Percentiles rank a stretch among this genome's conserved stretches.
Evolutionary conservation across 2,888 invertebrate species (phyloP).

Genomic region (Eupeodes luniger): DNA sequence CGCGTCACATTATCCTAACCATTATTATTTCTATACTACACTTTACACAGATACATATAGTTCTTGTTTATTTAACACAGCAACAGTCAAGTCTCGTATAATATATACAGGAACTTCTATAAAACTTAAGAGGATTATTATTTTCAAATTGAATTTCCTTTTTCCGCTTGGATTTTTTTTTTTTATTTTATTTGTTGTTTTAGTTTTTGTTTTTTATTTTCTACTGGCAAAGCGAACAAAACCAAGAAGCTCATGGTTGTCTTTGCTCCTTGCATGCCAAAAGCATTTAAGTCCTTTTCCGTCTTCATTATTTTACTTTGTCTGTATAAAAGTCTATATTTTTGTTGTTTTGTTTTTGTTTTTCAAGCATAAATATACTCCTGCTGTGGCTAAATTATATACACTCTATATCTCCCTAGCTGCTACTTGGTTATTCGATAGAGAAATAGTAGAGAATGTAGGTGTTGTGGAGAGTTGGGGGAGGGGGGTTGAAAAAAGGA

Average conservation of each 20-base stretch:
- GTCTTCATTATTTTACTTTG: conserved; percentile 67
- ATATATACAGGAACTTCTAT: conserved; percentile 29
- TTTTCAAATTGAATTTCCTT: conserved; percentile 72
- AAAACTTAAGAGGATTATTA: conserved; percentile 68
- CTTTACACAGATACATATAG: background rate
- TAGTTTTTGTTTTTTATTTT: conserved; percentile 4
- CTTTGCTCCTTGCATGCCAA: conserved; percentile 66
- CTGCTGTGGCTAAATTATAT: conserved; percentile 68
- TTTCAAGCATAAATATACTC: conserved; percentile 23
- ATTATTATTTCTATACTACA: background rate
- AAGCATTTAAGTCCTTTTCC: conserved; percentile 67
- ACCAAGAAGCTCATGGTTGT: conserved; percentile 47
- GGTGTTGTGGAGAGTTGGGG: too few species aligned
- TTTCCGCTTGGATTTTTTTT: conserved; percentile 43
- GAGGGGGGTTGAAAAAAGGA: background rate
- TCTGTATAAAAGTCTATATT: conserved; percentile 8
- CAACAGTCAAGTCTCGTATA: conserved; percentile 20
- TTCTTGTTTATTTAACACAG: conserved; percentile 21
- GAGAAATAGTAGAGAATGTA: background rate
- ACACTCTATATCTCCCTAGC: conserved; percentile 20
- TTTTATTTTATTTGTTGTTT: background rate
- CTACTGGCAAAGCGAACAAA: conserved; percentile 17
- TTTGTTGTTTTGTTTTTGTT: conserved; percentile 19
- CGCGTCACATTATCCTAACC: conserved; percentile 23
- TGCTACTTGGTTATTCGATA: background rate